phyloP scores from a whole-genome alignment of 92 coral and sea anemone genomes.

The Bergia sp. region DNA sequence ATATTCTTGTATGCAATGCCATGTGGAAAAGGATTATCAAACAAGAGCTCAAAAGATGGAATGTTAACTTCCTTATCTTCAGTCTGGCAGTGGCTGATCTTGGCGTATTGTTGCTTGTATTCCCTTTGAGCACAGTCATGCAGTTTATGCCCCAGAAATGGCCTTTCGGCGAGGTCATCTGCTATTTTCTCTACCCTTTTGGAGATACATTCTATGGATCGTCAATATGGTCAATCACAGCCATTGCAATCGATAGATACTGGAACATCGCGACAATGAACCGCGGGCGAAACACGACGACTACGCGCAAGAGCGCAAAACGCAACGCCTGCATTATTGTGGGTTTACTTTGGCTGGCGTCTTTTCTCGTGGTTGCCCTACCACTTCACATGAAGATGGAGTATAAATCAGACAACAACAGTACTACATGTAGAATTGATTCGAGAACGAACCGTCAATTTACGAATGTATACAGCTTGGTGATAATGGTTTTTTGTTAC shows the following conservation, averaged over 20 bases:
- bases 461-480: neutral
- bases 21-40: neutral
- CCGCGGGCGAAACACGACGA: no score
- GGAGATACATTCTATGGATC: slow-evolving; percentile 62
- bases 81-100: slow-evolving; percentile 64
- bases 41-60: neutral
- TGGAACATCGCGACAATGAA: neutral
- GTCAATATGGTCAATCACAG: slow-evolving; percentile 55
- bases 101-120: slow-evolving; percentile 27
- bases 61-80: slow-evolving; percentile 4
- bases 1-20: slow-evolving; percentile 26
- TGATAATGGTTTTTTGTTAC: neutral
- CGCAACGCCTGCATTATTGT: slow-evolving; percentile 17
- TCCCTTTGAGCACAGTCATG: slow-evolving; percentile 27
- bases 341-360: neutral
- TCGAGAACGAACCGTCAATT: neutral
- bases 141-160: slow-evolving; percentile 39
- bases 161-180: slow-evolving; percentile 53
- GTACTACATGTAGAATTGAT: neutral
- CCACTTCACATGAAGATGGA: slow-evolving; percentile 16
- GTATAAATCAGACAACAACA: neutral
- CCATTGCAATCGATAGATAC: slow-evolving; percentile 54
- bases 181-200: slow-evolving; percentile 44
- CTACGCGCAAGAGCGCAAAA: neutral
- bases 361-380: slow-evolving; percentile 13